Evolutionary conservation across 2,797 vertebrate genomes (phyloP).

Genomic region (Anas flavirostris): DNA sequence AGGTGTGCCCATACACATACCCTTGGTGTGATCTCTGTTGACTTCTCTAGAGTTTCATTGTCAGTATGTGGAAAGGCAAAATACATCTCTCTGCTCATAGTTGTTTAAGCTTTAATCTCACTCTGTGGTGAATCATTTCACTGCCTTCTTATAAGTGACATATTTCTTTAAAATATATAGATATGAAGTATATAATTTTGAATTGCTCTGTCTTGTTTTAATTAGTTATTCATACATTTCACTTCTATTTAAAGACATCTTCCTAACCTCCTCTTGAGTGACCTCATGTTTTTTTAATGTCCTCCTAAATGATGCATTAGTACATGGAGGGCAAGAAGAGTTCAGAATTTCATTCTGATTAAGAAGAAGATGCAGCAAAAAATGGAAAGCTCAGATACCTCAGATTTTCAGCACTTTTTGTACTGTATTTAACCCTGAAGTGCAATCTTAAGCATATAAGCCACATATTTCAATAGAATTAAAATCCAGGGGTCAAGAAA

Average conservation of each 20-base stretch:
- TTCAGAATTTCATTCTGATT: background rate
- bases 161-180: background rate
- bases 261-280: background rate
- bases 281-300: conserved; percentile 22
- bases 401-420: background rate
- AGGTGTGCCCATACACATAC: background rate
- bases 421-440: background rate
- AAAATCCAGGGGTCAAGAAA: background rate
- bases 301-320: conserved; percentile 20
- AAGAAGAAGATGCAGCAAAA: background rate
- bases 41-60: background rate
- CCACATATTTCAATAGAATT: background rate
- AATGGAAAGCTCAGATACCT: background rate
- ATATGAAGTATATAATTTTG: background rate
- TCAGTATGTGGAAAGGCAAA: background rate
- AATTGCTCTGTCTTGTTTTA: background rate
- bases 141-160: fast-evolving
- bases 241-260: background rate
- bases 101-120: background rate
- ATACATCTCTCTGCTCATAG: background rate
- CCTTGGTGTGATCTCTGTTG: background rate
- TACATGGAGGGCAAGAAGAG: conserved; percentile 15
- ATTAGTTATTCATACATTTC: conserved; percentile 8
- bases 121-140: background rate
- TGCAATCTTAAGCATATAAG: background rate